Conservation (phyloP, 2,888 invertebrate species). For the Spisula solida region DNA sequence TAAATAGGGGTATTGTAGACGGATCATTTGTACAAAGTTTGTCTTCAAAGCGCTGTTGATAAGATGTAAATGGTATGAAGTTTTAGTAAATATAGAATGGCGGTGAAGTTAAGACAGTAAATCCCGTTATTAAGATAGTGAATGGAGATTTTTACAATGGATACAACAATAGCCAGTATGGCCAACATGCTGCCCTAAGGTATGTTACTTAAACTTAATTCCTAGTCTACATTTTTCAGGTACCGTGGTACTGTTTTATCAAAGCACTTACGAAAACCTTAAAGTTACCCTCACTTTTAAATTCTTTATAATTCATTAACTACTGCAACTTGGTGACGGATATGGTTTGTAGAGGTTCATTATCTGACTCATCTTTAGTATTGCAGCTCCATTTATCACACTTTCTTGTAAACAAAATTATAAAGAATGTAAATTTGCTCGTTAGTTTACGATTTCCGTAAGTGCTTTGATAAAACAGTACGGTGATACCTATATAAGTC, state of each 20-base stretch:
- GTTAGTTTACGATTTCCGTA: too few relatives aligned
- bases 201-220: not conserved
- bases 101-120: constrained; percentile 4
- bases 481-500: too few relatives aligned
- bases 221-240: not conserved
- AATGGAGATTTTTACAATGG: not conserved
- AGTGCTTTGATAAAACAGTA: too few relatives aligned
- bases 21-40: not conserved
- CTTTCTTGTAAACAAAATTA: too few relatives aligned
- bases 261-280: too few relatives aligned
- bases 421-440: too few relatives aligned
- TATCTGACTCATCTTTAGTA: too few relatives aligned
- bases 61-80: constrained; percentile 30
- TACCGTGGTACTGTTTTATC: not conserved
- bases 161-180: not conserved
- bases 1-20: constrained; percentile 28
- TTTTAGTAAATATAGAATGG: constrained; percentile 32
- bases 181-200: constrained; percentile 13
- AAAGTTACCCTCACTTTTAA: too few relatives aligned
- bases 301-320: too few relatives aligned
- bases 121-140: constrained; percentile 18
- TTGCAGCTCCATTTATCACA: too few relatives aligned
- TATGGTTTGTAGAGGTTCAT: too few relatives aligned
- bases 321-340: too few relatives aligned
- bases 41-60: constrained; percentile 35